phyloP scores from a whole-genome alignment of 2,888 invertebrate genomes.

The Folsomia manolachei region DNA sequence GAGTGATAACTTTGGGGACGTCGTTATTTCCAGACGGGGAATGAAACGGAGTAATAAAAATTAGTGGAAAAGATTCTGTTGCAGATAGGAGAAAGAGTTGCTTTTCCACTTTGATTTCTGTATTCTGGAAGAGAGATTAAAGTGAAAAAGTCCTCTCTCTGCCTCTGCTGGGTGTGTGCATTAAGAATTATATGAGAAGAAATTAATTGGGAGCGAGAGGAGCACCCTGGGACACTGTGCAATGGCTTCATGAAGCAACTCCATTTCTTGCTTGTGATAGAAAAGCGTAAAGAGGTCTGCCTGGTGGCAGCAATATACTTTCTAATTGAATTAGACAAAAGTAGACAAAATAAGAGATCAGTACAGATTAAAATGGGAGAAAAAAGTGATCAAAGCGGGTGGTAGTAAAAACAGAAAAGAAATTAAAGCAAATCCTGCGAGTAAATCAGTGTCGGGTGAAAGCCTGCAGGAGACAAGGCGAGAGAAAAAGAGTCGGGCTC shows the following conservation, averaged over 20 bases:
- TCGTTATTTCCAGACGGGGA: not conserved
- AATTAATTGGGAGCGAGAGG: conserved; percentile 7
- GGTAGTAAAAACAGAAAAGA: conserved; percentile 51
- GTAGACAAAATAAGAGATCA: too few relatives aligned
- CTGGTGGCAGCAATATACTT: conserved; percentile 39
- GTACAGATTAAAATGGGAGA: conserved; percentile 50
- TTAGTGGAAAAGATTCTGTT: not conserved
- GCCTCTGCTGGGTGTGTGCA: not conserved
- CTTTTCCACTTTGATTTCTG: conserved; percentile 12
- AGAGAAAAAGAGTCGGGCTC: conserved; percentile 29
- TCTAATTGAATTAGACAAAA: conserved; percentile 51
- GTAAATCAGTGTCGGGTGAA: conserved; percentile 50
- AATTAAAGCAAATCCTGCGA: conserved; percentile 51
- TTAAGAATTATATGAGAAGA: conserved; percentile 3
- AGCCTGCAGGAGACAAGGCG: conserved; percentile 37
- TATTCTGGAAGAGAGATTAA: conserved; percentile 14
- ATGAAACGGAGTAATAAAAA: not conserved
- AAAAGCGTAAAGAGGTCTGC: not conserved
- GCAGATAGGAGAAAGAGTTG: not conserved
- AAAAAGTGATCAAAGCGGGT: conserved; percentile 51
- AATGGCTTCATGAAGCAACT: not conserved
- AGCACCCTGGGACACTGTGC: not conserved
- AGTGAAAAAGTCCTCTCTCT: conserved; percentile 7
- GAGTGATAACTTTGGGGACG: not conserved
- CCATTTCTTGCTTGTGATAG: not conserved